Base-by-base conservation (phyloP, 2,888 invertebrate species). In the Standfussiana lucernea region DNA sequence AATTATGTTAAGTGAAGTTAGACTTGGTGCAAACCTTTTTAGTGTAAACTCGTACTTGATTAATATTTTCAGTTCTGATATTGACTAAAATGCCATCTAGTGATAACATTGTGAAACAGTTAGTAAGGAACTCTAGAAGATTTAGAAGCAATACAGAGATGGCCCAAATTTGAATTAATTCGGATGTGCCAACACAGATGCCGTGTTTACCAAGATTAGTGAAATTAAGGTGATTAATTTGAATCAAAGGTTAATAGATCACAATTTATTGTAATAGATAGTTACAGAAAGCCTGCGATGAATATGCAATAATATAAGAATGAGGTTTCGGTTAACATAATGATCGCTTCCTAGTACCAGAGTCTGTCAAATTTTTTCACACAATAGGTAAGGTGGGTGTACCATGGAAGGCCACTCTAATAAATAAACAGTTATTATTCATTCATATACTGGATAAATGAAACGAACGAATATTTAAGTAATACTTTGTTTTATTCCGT, bases 1-100 rank as follows among this genome's bases (percentile, higher is more conserved):
- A 45, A 59, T 75, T 56, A 72, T 72, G 61, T 66, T 65, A 61
- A 56, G 24, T 77, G n/a, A 61, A 68, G 68, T 47, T 56, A 42
- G 2, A 61, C 24, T 61, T 67, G 24, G 50, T 67, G 32, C 72
- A 70, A 56, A 59, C 5, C 62, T 47, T 24, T 50, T 64, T 18
- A 53, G 3, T 37, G 59, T 62, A n/a, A n/a, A n/a, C 40, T 66
- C 72, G 35, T n/a, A 72, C 32, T 28, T 42, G 10, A 64, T 62
- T 32, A 56, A 42, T 13, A 50, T 28, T 64, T 72, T 77, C 24
- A 73, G 56, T 59, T 13, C 18, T 0, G 0, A 15, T 65, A 24
- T 74, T 70, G 0, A 42, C 24, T 62, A 18, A 65, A 71, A 62
- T 76, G 80, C 50, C 85, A 85, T 81, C 87, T 88, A 81, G 79